These are phyloP conservation scores for Baryphthengus martii DNA, from an alignment of 2,113 vertebrate genomes.

Conservation along the genomic window DNA sequence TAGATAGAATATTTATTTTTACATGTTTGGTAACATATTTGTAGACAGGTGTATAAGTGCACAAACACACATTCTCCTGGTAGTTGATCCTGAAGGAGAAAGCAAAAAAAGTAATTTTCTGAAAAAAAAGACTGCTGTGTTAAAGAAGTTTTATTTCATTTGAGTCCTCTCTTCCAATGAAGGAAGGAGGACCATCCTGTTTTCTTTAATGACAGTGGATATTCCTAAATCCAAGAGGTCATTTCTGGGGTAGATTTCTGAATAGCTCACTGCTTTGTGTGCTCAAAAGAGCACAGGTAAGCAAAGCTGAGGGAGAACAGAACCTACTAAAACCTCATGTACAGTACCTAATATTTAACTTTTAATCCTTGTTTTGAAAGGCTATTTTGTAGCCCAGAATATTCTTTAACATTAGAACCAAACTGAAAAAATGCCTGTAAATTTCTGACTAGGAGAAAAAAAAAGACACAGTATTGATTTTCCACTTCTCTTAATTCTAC, in stretches of 20 bases:
- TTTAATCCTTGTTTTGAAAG: background rate
- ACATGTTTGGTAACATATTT: background rate
- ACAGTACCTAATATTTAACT: background rate
- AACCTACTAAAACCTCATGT: background rate
- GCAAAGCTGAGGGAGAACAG: background rate
- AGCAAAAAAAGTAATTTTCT: background rate
- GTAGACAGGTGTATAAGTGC: background rate
- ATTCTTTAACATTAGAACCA: background rate
- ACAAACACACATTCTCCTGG: background rate
- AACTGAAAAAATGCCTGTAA: background rate
- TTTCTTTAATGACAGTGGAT: background rate
- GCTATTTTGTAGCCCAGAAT: background rate
- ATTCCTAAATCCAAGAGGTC: background rate
- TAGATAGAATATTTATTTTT: background rate
- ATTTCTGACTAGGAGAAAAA: background rate
- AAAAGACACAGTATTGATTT: background rate
- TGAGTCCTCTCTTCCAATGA: background rate
- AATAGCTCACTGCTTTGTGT: background rate
- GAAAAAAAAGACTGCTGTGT: background rate
- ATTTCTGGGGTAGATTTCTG: background rate
- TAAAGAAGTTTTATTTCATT: background rate
- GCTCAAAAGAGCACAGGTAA: background rate
- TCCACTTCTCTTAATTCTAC: background rate
- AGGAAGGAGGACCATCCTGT: background rate
- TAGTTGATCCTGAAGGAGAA: background rate